Evolutionary conservation across 2,888 invertebrate species (phyloP), one percentile per base, ranked within the genome.

Genomic region (Drosophila maculinotata): DNA sequence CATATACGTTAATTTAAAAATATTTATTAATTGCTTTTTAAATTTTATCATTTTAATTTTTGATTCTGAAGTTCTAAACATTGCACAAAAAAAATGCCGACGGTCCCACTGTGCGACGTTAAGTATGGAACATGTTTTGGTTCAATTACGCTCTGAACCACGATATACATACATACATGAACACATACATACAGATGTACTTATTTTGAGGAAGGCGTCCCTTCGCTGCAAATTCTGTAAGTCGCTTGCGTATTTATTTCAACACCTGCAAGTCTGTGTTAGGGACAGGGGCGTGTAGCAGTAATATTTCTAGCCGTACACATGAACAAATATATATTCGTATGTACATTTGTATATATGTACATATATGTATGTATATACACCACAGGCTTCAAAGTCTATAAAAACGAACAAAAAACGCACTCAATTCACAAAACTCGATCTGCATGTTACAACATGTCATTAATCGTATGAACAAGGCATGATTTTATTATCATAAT

Each of bases 111-210:
- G 31, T 31, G 12, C 31, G 17, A 14, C 20, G 12, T 45, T 20
- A 45, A 31, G 45, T 31, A 20, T 31, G 31, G 31, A 45, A 31
- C 45, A 45, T 45, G 45, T 45, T 31, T 31, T 45, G 45, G 25
- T 36, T 48, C 48, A 48, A 48, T 48, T 48, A 48, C 38, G 48
- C 25, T 48, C 25, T 20, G 45, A 45, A 45, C 10, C 45, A 30
- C 20, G 10, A n/a, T 44, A 36, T 57, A 68, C 38, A 67, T 51
- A 31, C 49, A 47, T 42, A 52, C 38, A 64, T 35, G 25, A 14
- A 25, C 15, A 39, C 20, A 39, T 30, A 35, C 28, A 42, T 12
- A 47, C 36, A 35, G 26, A n/a, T 12, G 28, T 41, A 14, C 10
- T n/a, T n/a, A 30, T 2, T 31, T 20, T 12, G 20, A n/a, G n/a